Base-by-base conservation (phyloP, 2,797 vertebrate genomes). In the Enteromius thamalakanensis region DNA sequence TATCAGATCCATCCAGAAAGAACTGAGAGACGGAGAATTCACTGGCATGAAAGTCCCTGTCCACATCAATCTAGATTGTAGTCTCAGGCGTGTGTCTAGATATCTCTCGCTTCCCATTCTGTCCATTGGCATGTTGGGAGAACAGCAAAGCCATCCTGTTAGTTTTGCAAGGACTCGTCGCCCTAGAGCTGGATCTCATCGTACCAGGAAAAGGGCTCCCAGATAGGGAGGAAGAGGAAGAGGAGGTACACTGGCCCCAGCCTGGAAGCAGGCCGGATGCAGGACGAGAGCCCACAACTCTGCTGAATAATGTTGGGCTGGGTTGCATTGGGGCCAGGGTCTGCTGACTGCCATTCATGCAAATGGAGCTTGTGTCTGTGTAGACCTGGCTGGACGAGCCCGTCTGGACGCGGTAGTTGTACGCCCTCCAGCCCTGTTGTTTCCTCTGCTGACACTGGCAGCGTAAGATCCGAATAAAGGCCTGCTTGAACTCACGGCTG, bases 401-500 rank as follows among this genome's bases (percentile, higher is more conserved):
- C 83, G 96, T 92, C 85, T 95, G 96, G 91, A 97, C 94, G n/a
- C 95, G 94, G 91, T 96, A 97, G 90, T 96, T 96, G 94, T 97
- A 96, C 10, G 95, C 92, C 88, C 91, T 93, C 94, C 95, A 96
- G 19, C 95, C 93, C 6, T 96, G 91, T 2, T 93, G 94, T 77
- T 94, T 96, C 17, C 94, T 95, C 76, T 93, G 95, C 78, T 96
- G 96, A 83, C 97, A 98, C 89, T 96, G 97, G 87, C 98, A 98
- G 32, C 92, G 92, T 6, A 99, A 94, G 91, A 99, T 96, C 84
- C 96, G 97, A 85, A 98, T 94, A 90, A 99, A 99, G 90, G 97
- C 98, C 88, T 97, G 92, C 93, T 99, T 99, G 92, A 99, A 99
- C 93, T 99, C 97, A 6, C 97, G 96, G 93, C 96, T 99, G 92